A percentile compares a stretch with the other conserved stretches of the same genome.
phyloP scores from a whole-genome alignment of 2,113 vertebrate genomes.

The Sardina pilchardus region DNA sequence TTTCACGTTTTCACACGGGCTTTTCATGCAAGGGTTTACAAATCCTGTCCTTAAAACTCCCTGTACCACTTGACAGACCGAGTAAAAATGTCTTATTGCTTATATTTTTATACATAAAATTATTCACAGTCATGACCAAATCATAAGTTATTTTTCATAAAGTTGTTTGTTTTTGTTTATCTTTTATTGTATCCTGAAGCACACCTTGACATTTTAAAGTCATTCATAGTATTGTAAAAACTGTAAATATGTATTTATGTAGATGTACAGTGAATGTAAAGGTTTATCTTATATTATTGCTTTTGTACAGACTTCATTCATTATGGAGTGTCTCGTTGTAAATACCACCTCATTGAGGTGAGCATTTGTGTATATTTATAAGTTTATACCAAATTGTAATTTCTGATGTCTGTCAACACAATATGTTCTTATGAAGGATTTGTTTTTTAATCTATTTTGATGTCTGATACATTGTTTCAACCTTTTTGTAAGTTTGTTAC shows the following conservation, averaged over 20 bases:
- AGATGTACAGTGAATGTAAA: slow-evolving; percentile 32
- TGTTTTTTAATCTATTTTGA: slow-evolving; percentile 23
- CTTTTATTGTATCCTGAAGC: slow-evolving; percentile 4
- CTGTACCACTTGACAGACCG: neutral
- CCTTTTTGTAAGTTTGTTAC: neutral
- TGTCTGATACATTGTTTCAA: slow-evolving; percentile 15
- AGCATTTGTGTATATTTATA: slow-evolving; percentile 11
- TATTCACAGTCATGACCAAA: neutral
- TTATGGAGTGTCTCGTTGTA: slow-evolving; percentile 46
- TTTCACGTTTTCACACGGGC: neutral
- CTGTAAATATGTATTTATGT: slow-evolving; percentile 47
- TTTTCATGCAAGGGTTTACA: neutral
- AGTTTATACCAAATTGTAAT: slow-evolving; percentile 9
- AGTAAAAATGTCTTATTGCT: neutral
- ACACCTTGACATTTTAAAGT: neutral
- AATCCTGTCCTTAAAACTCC: neutral
- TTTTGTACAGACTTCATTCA: slow-evolving; percentile 50
- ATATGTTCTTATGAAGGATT: slow-evolving; percentile 43
- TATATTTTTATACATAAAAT: slow-evolving; percentile 20
- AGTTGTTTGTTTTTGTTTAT: neutral
- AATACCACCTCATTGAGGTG: slow-evolving; percentile 47
- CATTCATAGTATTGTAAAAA: slow-evolving; percentile 36
- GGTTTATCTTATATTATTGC: slow-evolving; percentile 20
- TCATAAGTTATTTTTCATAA: neutral
- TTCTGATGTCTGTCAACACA: slow-evolving; percentile 41